Conservation (phyloP, 2,113 vertebrate genomes). For the Petromus typicus region DNA sequence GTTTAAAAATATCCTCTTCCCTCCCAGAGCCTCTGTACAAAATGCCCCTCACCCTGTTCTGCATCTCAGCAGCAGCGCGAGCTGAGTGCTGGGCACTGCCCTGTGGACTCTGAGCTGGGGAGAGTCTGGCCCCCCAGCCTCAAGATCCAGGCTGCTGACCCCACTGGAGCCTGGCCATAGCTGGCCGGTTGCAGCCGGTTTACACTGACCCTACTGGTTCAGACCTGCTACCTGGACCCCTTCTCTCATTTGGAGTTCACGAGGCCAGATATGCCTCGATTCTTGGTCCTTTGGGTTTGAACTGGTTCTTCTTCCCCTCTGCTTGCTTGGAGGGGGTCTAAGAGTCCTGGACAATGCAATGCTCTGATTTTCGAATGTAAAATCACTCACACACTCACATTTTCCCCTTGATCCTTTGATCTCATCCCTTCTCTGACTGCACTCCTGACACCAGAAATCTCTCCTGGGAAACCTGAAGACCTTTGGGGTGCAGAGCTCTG, state of each 20-base stretch:
- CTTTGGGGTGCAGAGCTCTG: not conserved
- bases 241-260: not conserved
- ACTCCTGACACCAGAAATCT: not conserved
- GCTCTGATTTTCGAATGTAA: constrained; percentile 1
- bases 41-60: not conserved
- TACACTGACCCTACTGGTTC: not conserved
- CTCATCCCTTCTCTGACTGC: not conserved
- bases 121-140: not conserved
- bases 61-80: not conserved
- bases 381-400: not conserved
- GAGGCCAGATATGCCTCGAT: not conserved
- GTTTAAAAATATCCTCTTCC: constrained; percentile 6
- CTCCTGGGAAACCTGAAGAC: not conserved
- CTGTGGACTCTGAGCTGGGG: constrained; percentile 12
- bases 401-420: not conserved
- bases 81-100: constrained; percentile 35
- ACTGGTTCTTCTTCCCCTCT: not conserved
- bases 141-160: not conserved
- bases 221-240: not conserved
- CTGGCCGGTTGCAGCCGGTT: not conserved
- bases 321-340: not conserved
- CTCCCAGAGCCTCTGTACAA: not conserved
- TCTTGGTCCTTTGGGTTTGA: not conserved
- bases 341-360: not conserved
- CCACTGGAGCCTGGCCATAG: not conserved